Conservation (phyloP, 2,797 vertebrate genomes). For the Diplodus sargus region DNA sequence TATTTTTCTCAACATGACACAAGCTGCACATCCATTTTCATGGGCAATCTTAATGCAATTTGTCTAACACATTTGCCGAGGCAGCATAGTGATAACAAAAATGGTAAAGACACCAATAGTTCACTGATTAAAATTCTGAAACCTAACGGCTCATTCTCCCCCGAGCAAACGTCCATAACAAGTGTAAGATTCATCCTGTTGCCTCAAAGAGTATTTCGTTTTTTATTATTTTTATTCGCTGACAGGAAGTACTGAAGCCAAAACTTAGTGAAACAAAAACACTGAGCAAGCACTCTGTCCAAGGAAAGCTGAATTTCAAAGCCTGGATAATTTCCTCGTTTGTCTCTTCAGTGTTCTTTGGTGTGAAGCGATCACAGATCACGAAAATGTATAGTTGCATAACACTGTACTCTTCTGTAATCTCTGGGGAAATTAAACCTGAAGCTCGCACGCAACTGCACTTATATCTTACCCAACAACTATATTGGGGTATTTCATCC, state of each 20-base stretch:
- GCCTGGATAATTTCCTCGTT: not conserved
- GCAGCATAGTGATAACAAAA: not conserved
- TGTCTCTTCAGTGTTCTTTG: not conserved
- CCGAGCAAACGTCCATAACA: not conserved
- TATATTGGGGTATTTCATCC: conserved; percentile 96
- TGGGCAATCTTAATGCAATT: not conserved
- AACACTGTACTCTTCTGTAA: no score
- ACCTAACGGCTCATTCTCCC: not conserved
- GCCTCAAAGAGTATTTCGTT: conserved; percentile 14
- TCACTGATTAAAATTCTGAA: not conserved
- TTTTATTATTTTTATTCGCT: conserved; percentile 9
- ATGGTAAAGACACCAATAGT: not conserved
- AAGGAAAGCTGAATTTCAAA: not conserved
- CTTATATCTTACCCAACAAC: conserved; percentile 89
- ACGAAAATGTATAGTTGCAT: no score
- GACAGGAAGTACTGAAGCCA: not conserved
- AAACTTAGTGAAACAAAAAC: not conserved
- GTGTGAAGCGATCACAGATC: not conserved
- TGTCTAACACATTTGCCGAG: not conserved
- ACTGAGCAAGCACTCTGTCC: not conserved
- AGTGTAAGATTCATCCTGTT: not conserved
- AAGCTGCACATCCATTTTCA: conserved; percentile 25
- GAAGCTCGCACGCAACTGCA: not conserved
- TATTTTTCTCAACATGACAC: conserved; percentile 14
- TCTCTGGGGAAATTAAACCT: not conserved